These are phyloP conservation scores for Drosophila pachea DNA, from an alignment of 1,140 invertebrate genomes.

Conservation along the genomic window DNA sequence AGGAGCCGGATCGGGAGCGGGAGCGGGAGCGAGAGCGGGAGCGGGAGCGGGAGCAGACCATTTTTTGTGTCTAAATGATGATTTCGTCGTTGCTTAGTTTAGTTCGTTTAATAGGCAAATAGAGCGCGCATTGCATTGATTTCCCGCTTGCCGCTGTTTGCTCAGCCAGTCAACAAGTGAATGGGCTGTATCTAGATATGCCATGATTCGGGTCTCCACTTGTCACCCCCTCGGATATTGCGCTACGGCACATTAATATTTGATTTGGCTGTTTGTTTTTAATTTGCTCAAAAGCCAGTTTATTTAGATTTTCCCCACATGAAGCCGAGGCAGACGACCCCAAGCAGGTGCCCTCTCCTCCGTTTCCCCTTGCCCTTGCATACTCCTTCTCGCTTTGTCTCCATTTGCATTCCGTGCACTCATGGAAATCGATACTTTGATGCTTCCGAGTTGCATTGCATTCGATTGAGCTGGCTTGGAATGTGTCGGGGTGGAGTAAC, in stretches of 20 bases:
- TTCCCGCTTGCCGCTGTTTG: constrained; percentile 62
- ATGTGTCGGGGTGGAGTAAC: too few relatives aligned
- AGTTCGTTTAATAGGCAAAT: constrained; percentile 34
- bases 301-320: constrained; percentile 46
- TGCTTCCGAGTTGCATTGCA: constrained; percentile 40
- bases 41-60: constrained; percentile 30
- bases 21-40: background rate
- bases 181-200: constrained; percentile 6
- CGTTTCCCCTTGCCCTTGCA: background rate
- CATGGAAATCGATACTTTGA: constrained; percentile 56
- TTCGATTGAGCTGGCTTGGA: constrained; percentile 2
- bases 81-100: constrained; percentile 47
- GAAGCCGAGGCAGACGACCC: constrained; percentile 20
- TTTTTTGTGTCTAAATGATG: constrained; percentile 63
- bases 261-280: constrained; percentile 74
- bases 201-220: constrained; percentile 8
- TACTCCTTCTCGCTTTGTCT: background rate
- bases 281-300: constrained; percentile 67
- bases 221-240: constrained; percentile 33
- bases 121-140: constrained; percentile 47
- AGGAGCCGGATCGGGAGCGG: background rate
- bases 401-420: constrained; percentile 18
- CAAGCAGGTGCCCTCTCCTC: constrained; percentile 5
- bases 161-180: constrained; percentile 26
- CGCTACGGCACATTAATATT: constrained; percentile 67